Conservation (phyloP, 2,797 vertebrate genomes). For the Tadarida brasiliensis region DNA sequence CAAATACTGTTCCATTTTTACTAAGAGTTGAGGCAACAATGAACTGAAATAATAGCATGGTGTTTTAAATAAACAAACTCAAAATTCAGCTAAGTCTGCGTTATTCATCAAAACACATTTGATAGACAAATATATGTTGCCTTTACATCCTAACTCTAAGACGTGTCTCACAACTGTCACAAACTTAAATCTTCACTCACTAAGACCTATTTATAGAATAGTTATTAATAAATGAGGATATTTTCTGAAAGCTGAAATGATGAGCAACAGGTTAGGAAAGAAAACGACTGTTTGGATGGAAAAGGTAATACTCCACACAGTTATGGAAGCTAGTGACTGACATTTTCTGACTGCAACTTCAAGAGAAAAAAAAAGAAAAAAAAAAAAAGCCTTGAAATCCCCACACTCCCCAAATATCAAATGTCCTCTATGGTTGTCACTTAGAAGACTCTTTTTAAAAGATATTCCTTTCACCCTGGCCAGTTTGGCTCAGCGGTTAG, state of each 20-base stretch:
- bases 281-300: slow-evolving; percentile 80
- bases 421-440: slow-evolving; percentile 22
- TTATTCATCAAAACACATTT: background rate
- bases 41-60: background rate
- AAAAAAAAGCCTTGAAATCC: slow-evolving; percentile 68
- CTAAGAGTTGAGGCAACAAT: slow-evolving; percentile 22
- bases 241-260: slow-evolving; percentile 82
- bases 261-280: slow-evolving; percentile 79
- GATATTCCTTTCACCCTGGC: slow-evolving; percentile 8
- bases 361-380: slow-evolving; percentile 76
- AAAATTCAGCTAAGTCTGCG: slow-evolving; percentile 22
- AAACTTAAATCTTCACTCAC: slow-evolving; percentile 50
- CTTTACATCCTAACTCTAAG: slow-evolving; percentile 41
- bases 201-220: slow-evolving; percentile 62
- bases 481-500: no score
- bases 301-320: slow-evolving; percentile 70
- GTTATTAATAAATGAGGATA: slow-evolving; percentile 73
- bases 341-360: slow-evolving; percentile 80
- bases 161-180: slow-evolving; percentile 30
- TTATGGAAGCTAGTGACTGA: slow-evolving; percentile 75
- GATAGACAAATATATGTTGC: background rate
- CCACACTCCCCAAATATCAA: slow-evolving; percentile 20
- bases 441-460: slow-evolving; percentile 63
- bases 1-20: slow-evolving; percentile 44
- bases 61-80: slow-evolving; percentile 59